Conservation (phyloP, 2,888 invertebrate genomes). For the Amphipoea oculea region DNA sequence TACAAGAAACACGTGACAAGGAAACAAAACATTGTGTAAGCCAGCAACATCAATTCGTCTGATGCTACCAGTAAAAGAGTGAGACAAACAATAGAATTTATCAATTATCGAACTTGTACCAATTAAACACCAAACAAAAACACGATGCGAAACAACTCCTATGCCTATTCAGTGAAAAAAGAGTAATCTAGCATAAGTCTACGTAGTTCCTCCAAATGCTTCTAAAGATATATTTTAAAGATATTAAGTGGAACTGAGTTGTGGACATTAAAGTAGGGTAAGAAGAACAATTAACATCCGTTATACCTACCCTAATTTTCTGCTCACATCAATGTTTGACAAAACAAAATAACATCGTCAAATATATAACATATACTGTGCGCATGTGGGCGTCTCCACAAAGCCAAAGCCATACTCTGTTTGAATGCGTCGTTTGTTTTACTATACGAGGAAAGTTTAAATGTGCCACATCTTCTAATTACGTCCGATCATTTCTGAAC, state of each 20-base stretch:
- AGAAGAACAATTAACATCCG: neutral
- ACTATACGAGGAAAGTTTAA: constrained; percentile 67
- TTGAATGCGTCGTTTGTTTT: constrained; percentile 62
- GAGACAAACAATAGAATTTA: too few species aligned
- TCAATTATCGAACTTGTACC: too few species aligned
- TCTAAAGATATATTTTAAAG: neutral
- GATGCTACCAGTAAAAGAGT: too few species aligned
- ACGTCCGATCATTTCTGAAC: constrained; percentile 66
- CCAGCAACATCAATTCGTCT: too few species aligned
- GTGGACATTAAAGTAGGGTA: neutral
- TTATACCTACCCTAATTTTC: neutral
- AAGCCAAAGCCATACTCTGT: constrained; percentile 42
- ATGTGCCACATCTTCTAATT: constrained; percentile 66
- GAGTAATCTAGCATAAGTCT: neutral
- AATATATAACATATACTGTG: constrained; percentile 3
- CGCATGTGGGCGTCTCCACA: constrained; percentile 32
- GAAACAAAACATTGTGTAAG: too few species aligned
- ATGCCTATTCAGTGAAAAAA: too few species aligned
- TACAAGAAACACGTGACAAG: too few species aligned
- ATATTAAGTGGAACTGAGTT: neutral
- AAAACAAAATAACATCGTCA: constrained; percentile 33
- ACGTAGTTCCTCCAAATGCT: neutral
- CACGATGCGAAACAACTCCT: too few species aligned
- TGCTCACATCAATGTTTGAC: neutral
- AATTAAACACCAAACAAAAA: too few species aligned